Evolutionary conservation across 2,797 vertebrate genomes (phyloP).

Genomic region (Coregonus ussuriensis): DNA sequence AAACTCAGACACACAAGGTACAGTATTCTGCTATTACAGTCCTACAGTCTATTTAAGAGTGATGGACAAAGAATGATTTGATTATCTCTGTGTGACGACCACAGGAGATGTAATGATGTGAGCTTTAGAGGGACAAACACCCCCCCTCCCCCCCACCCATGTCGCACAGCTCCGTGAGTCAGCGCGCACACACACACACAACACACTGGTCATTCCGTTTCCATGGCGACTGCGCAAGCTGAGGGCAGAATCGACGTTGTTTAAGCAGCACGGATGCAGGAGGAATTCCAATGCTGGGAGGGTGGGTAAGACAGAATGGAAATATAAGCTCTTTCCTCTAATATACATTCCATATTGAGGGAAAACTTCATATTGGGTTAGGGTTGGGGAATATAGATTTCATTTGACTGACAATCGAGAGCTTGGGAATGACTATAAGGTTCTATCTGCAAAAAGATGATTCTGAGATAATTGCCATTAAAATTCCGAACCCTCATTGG

Average conservation of each 20-base stretch:
- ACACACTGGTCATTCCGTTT: conserved; percentile 62
- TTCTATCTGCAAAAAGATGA: too few relatives aligned
- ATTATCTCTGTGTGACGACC: neutral
- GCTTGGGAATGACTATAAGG: too few relatives aligned
- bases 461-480: too few relatives aligned
- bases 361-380: too few relatives aligned
- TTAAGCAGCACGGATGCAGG: conserved; percentile 53
- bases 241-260: conserved; percentile 51
- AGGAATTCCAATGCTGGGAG: conserved; percentile 65
- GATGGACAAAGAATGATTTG: conserved; percentile 36
- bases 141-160: conserved; percentile 29
- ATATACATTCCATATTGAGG: neutral
- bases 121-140: neutral
- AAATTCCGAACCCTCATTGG: too few relatives aligned
- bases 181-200: conserved; percentile 57
- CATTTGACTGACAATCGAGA: too few relatives aligned
- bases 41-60: conserved; percentile 5
- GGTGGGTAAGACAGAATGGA: neutral
- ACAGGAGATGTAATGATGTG: conserved; percentile 14
- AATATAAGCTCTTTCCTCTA: conserved; percentile 9
- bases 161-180: conserved; percentile 63
- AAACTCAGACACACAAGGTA: conserved; percentile 48
- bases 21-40: conserved; percentile 34
- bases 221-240: conserved; percentile 67
- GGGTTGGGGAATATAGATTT: too few relatives aligned